A percentile compares a stretch with the other conserved stretches of the same genome.
Conservation (phyloP, 2,797 vertebrate species). For the Epinephelus malabaricus region DNA sequence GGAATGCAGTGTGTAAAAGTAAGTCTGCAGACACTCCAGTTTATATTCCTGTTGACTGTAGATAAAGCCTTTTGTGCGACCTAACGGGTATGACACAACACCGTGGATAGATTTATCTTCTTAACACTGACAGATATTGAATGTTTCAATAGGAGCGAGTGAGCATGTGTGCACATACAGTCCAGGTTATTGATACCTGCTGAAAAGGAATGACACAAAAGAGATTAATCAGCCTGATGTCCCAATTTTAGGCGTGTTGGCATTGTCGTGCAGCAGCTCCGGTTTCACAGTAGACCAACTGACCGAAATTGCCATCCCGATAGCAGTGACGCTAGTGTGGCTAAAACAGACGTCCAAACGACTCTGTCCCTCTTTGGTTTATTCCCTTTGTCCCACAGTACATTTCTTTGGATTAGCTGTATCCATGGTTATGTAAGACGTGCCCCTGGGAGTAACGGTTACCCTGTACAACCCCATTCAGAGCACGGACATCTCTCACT, state of each 20-base stretch:
- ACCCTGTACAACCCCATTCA: conserved; percentile 45
- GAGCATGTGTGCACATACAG: conserved; percentile 34
- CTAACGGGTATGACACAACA: conserved; percentile 48
- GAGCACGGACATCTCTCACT: conserved; percentile 26
- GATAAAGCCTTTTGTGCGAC: conserved; percentile 56
- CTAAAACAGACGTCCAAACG: conserved; percentile 13
- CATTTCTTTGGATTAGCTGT: conserved; percentile 49
- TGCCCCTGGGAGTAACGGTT: conserved; percentile 17
- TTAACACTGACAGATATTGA: conserved; percentile 34
- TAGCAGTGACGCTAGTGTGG: background rate
- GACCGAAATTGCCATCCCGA: background rate
- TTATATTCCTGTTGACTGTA: conserved; percentile 49
- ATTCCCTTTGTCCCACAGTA: conserved; percentile 25
- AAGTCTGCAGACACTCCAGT: conserved; percentile 8
- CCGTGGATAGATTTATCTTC: conserved; percentile 52
- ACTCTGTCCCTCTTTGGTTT: conserved; percentile 26
- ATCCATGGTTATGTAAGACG: conserved; percentile 59
- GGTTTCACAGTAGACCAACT: conserved; percentile 34
- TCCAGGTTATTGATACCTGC: conserved; percentile 52
- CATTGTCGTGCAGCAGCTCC: conserved; percentile 41
- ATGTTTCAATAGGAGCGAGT: conserved; percentile 43
- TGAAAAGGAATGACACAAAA: conserved; percentile 49
- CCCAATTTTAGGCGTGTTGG: conserved; percentile 46
- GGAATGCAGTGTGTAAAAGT: conserved; percentile 34
- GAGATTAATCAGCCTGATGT: conserved; percentile 50